phyloP scores from a whole-genome alignment of 2,113 vertebrate species.

The Pardalotus punctatus region DNA sequence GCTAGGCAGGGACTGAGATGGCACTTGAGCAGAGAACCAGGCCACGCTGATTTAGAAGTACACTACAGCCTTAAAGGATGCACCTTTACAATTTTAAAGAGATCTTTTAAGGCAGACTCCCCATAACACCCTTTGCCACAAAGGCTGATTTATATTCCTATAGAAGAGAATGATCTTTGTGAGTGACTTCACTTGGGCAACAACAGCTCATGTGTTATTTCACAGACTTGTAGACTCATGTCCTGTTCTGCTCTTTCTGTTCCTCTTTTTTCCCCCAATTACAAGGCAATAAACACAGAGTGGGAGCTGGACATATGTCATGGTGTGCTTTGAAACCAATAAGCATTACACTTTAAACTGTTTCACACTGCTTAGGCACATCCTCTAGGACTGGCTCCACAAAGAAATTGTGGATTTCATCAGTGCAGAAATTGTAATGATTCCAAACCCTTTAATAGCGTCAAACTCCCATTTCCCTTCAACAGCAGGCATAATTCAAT shows the following conservation, averaged over 20 bases:
- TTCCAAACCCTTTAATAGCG: not conserved
- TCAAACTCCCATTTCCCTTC: not conserved
- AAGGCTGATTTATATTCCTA: not conserved
- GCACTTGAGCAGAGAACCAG: not conserved
- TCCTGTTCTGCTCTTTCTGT: not conserved
- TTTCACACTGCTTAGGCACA: not conserved
- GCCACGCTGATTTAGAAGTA: not conserved
- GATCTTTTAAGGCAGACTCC: not conserved
- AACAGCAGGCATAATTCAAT: not conserved
- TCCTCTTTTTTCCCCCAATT: not conserved
- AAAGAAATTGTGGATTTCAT: not conserved
- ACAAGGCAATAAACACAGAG: not conserved
- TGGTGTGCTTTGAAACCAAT: not conserved
- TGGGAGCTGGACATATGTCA: not conserved
- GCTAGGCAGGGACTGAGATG: rapidly evolving
- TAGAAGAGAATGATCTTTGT: not conserved
- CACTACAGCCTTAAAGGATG: not conserved
- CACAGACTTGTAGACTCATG: not conserved
- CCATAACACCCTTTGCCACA: not conserved
- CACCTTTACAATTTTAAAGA: not conserved
- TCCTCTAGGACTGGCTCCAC: not conserved
- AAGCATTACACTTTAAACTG: not conserved
- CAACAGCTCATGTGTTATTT: not conserved
- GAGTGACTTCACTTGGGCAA: not conserved
- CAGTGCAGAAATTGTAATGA: not conserved